Conservation (phyloP, 2,113 vertebrate genomes). For the Suricata suricatta region DNA sequence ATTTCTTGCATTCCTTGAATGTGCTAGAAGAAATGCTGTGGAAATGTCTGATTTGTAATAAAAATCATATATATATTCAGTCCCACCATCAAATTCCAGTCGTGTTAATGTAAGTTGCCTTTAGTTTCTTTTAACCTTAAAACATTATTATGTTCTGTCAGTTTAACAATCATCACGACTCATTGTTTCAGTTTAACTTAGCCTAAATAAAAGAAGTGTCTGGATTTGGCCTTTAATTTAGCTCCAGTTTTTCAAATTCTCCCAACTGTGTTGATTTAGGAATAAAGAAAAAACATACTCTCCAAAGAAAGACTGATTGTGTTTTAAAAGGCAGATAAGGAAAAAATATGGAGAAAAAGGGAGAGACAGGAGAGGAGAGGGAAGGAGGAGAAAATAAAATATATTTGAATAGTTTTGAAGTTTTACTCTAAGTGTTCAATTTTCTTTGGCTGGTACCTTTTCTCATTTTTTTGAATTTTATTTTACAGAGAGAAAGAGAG, state of each 20-base stretch:
- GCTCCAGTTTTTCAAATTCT: slow-evolving; percentile 45
- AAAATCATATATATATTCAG: background rate
- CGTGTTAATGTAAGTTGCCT: background rate
- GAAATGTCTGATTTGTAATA: background rate
- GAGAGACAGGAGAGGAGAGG: background rate
- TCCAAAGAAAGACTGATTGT: slow-evolving; percentile 51
- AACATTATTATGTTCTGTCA: slow-evolving; percentile 25
- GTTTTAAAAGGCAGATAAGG: background rate
- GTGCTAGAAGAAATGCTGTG: background rate
- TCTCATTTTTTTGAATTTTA: background rate
- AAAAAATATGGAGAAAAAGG: background rate
- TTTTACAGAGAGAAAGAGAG: too few species aligned
- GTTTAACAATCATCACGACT: slow-evolving; percentile 25
- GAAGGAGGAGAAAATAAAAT: background rate
- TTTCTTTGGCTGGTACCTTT: background rate
- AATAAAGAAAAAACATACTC: background rate
- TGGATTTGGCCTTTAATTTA: slow-evolving; percentile 51
- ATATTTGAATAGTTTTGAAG: slow-evolving; percentile 18
- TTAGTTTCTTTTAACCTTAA: slow-evolving; percentile 40
- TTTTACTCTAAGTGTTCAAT: background rate
- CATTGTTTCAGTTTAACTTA: slow-evolving; percentile 36
- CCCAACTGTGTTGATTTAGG: slow-evolving; percentile 50
- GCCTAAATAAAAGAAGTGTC: slow-evolving; percentile 44
- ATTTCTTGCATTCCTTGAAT: background rate
- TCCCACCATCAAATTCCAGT: background rate